Conservation (phyloP, 2,888 invertebrate species). For the Drosophila koepferae region DNA sequence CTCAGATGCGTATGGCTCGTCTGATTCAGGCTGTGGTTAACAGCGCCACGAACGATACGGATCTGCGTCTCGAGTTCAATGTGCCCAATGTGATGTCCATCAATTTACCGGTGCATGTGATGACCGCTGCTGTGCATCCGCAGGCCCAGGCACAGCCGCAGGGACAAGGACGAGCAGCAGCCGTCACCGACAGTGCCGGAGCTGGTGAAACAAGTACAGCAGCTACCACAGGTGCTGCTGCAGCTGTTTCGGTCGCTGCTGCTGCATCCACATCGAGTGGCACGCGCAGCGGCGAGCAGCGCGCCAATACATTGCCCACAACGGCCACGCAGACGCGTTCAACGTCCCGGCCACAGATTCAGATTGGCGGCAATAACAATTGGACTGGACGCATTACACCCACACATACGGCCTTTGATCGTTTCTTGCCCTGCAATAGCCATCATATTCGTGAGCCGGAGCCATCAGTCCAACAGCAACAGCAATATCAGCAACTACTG, state of each 20-base stretch:
- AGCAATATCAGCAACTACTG: conserved; percentile 52
- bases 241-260: conserved; percentile 7
- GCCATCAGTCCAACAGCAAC: conserved; percentile 38
- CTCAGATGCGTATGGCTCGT: conserved; percentile 83
- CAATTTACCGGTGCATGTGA: conserved; percentile 83
- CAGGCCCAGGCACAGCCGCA: neutral
- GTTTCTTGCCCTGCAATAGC: conserved; percentile 90
- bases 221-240: conserved; percentile 68
- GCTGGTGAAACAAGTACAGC: conserved; percentile 61
- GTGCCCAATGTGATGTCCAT: conserved; percentile 83
- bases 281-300: conserved; percentile 85
- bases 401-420: conserved; percentile 84
- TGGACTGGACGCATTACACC: conserved; percentile 84
- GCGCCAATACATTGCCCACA: conserved; percentile 88
- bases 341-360: conserved; percentile 89
- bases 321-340: conserved; percentile 90
- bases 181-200: conserved; percentile 57
- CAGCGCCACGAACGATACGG: conserved; percentile 82
- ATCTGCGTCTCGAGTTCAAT: conserved; percentile 84
- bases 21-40: conserved; percentile 84
- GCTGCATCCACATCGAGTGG: conserved; percentile 53
- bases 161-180: conserved; percentile 20
- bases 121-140: conserved; percentile 87
- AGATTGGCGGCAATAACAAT: conserved; percentile 87
- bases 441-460: conserved; percentile 87